Evolutionary conservation across 2,797 vertebrate genomes (phyloP).

Genomic region (Gymnoscopelus microlampas): DNA sequence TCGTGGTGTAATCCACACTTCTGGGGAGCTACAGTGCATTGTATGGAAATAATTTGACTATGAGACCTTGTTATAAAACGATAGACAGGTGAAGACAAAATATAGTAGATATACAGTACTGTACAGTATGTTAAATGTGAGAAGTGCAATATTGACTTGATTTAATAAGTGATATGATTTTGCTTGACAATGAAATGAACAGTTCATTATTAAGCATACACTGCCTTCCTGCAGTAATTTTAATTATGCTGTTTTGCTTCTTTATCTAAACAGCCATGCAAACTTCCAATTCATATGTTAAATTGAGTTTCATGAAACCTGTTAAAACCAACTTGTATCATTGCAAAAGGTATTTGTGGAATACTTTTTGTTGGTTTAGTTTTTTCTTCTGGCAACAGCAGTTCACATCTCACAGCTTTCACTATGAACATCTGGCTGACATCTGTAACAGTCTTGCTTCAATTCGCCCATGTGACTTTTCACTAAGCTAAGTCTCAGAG

Average conservation of each 20-base stretch:
- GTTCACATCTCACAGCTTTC: background rate
- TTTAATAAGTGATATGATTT: background rate
- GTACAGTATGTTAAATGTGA: conserved; percentile 1
- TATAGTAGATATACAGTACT: background rate
- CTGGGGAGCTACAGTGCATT: conserved; percentile 2
- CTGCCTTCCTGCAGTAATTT: too few species aligned
- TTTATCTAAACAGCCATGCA: too few species aligned
- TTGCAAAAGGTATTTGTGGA: too few species aligned
- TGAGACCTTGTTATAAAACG: background rate
- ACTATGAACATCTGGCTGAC: conserved; percentile 48
- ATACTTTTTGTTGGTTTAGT: too few species aligned
- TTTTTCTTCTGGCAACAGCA: background rate
- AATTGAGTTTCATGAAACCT: too few species aligned
- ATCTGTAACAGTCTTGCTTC: conserved; percentile 24
- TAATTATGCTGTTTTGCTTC: too few species aligned
- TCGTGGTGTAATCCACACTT: conserved; percentile 7
- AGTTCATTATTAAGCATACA: background rate
- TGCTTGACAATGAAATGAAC: background rate
- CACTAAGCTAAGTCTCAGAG: conserved; percentile 13
- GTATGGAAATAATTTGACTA: conserved; percentile 6
- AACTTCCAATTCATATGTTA: too few species aligned
- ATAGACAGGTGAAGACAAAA: background rate
- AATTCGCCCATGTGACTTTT: conserved; percentile 14
- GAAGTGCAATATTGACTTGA: background rate
- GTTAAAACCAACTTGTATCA: too few species aligned